Evolutionary conservation across 2,797 vertebrate species (phyloP).

Genomic region (Fratercula arctica): DNA sequence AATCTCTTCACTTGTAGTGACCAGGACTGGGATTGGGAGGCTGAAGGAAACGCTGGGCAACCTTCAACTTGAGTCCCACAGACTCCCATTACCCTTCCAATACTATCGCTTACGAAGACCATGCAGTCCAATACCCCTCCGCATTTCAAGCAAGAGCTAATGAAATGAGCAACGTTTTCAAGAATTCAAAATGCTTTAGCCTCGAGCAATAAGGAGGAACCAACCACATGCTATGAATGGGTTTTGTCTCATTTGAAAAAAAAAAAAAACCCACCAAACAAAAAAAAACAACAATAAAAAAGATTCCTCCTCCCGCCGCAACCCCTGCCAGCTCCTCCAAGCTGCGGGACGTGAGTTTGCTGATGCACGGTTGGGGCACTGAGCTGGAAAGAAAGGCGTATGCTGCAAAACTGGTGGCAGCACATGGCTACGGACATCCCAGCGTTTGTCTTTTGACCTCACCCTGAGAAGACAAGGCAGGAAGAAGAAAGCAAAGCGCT

Average conservation of each 20-base stretch:
- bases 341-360: not conserved
- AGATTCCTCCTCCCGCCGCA: not conserved
- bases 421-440: not conserved
- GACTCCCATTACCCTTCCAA: not conserved
- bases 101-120: not conserved
- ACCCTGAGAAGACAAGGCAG: not conserved
- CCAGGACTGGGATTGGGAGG: not conserved
- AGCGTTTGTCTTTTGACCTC: not conserved
- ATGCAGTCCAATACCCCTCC: fast-evolving
- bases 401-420: not conserved
- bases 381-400: not conserved
- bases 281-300: not conserved
- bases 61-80: not conserved
- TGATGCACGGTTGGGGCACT: not conserved
- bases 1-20: not conserved
- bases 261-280: too few relatives aligned
- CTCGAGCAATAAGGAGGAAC: not conserved
- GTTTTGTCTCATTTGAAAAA: not conserved
- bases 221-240: not conserved
- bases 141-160: not conserved
- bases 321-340: not conserved
- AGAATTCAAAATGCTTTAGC: not conserved
- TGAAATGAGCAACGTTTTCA: not conserved
- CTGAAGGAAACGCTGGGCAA: not conserved
- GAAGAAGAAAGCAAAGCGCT: not conserved